A percentile compares a stretch with the other conserved stretches of the same genome.
These are phyloP conservation scores for Diplodus sargus DNA, from an alignment of 2,797 vertebrate genomes.

Conservation along the genomic window DNA sequence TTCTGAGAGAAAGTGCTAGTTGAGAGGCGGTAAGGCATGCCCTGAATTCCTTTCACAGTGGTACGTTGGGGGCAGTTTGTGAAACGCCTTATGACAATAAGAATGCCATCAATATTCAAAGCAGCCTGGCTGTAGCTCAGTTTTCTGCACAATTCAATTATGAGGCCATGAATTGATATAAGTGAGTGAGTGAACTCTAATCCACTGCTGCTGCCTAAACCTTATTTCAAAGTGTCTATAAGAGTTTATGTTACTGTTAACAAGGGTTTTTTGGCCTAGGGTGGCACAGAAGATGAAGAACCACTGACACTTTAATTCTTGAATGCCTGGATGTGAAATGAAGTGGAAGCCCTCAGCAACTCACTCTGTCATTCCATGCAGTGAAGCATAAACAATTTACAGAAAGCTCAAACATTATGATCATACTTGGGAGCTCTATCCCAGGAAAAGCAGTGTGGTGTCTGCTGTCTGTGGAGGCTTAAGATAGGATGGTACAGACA, in stretches of 20 bases:
- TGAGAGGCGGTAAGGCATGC: no score
- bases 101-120: constrained; percentile 1
- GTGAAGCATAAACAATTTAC: constrained; percentile 32
- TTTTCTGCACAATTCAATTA: constrained; percentile 4
- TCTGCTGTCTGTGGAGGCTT: constrained; percentile 66
- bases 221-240: neutral
- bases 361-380: constrained; percentile 63
- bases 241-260: neutral
- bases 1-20: neutral
- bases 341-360: constrained; percentile 55
- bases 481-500: constrained; percentile 65
- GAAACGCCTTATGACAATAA: neutral
- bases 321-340: neutral
- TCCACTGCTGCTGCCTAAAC: neutral
- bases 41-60: neutral
- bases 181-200: no score
- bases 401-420: constrained; percentile 36
- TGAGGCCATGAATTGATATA: neutral
- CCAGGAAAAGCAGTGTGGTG: constrained; percentile 70
- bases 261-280: neutral
- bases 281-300: neutral
- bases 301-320: neutral
- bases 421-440: constrained; percentile 84
- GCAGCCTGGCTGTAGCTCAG: neutral
- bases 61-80: neutral